These are phyloP conservation scores for Drosophila niveifrons DNA, from an alignment of 2,888 invertebrate species.

Conservation along the genomic window DNA sequence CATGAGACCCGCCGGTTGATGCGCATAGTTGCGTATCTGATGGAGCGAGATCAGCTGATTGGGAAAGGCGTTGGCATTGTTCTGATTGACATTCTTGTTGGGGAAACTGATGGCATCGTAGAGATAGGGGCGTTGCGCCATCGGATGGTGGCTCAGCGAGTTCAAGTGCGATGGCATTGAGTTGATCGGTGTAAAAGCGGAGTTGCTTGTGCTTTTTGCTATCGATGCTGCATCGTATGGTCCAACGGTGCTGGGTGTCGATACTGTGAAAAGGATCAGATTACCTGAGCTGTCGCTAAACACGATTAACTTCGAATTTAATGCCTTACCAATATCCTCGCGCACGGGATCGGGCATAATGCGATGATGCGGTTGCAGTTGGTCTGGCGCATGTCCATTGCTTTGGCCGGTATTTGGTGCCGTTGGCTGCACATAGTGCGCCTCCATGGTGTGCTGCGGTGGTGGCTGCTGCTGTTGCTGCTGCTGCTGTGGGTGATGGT, in stretches of 20 bases:
- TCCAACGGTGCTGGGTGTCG: constrained; percentile 83
- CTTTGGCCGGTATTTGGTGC: constrained; percentile 85
- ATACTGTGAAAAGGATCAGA: constrained; percentile 56
- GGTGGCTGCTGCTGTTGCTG: constrained; percentile 87
- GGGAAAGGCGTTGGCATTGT: constrained; percentile 90
- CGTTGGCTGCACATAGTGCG: constrained; percentile 86
- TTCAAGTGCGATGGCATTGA: constrained; percentile 92
- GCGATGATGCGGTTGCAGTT: constrained; percentile 88
- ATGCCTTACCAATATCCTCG: constrained; percentile 85
- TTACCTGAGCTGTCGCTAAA: neutral
- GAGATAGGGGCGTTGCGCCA: constrained; percentile 92
- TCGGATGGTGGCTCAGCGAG: constrained; percentile 89
- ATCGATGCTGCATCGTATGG: constrained; percentile 86
- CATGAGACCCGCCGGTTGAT: constrained; percentile 92
- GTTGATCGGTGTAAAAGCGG: constrained; percentile 97
- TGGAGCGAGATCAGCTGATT: constrained; percentile 97
- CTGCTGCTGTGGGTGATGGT: constrained; percentile 86
- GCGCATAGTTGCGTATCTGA: constrained; percentile 98
- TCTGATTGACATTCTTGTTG: constrained; percentile 88
- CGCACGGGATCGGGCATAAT: constrained; percentile 87
- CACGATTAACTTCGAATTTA: neutral
- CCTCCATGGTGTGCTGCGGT: constrained; percentile 88
- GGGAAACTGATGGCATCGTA: constrained; percentile 97
- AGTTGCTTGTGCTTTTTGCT: constrained; percentile 89
- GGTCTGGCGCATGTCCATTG: constrained; percentile 89